These are phyloP conservation scores for Endomychus coccineus DNA, from an alignment of 2,888 invertebrate genomes.

Conservation along the genomic window DNA sequence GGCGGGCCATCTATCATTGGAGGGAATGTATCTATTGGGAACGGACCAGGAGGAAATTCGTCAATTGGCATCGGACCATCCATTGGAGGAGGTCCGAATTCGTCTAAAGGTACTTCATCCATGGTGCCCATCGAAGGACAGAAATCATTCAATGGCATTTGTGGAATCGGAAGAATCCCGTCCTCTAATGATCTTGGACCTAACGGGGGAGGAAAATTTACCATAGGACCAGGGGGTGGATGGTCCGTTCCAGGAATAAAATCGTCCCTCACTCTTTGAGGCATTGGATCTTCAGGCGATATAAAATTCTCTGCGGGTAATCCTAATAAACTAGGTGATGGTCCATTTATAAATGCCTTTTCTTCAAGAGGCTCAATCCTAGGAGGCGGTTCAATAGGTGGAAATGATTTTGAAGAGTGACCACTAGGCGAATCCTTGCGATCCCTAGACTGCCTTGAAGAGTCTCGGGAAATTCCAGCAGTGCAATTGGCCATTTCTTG, in stretches of 20 bases:
- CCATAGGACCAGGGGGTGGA: not conserved
- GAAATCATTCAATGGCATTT: not conserved
- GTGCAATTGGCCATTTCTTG: slow-evolving; percentile 33
- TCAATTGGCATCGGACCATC: slow-evolving; percentile 3
- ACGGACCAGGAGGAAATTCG: slow-evolving; percentile 12
- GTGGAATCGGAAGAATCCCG: not conserved
- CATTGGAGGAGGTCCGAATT: not conserved
- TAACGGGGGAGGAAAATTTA: not conserved
- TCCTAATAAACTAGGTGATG: not conserved
- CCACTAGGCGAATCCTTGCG: slow-evolving; percentile 16
- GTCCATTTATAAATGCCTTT: not conserved
- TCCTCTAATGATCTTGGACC: not conserved
- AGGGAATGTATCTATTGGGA: slow-evolving; percentile 9
- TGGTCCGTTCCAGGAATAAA: too few relatives aligned
- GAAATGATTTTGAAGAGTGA: not conserved
- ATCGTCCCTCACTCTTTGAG: too few relatives aligned
- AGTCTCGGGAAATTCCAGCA: slow-evolving; percentile 14
- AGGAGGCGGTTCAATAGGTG: slow-evolving; percentile 8
- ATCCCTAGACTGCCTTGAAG: slow-evolving; percentile 16
- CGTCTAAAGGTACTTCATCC: too few relatives aligned
- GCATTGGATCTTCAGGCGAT: too few relatives aligned
- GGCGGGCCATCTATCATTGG: slow-evolving; percentile 12
- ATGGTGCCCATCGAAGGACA: slow-evolving; percentile 13
- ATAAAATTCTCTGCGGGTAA: not conserved
- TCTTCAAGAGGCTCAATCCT: not conserved